Base-by-base conservation (phyloP, 1,140 invertebrate genomes). In the Gryon sp. region DNA sequence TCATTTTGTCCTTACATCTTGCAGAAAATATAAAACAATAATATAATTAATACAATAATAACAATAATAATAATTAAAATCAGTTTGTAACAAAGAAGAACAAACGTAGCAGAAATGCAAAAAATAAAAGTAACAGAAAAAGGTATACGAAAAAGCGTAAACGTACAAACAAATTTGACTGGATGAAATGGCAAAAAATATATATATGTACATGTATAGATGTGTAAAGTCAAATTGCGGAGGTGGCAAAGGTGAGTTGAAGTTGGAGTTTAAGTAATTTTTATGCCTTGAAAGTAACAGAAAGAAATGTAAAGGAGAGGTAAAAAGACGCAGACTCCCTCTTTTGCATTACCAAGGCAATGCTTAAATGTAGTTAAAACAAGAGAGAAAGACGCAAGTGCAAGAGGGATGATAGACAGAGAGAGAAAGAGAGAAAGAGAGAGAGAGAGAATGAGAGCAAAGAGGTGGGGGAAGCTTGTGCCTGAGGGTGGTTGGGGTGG, bases 181-280 rank as follows among this genome's bases (percentile, higher is more conserved):
- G n/a, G n/a, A 4, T 4, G 15, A 50, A n/a, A 22, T 9, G 34
- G 2, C 28, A 16, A 34, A 26, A 30, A 62, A 63, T 52, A 68
- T 60, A 77, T 62, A 72, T 50, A 63, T 72, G 63, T 11, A 30
- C n/a, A n/a, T n/a, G 68, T 3, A 40, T 30, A 26, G 68, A 53
- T 62, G n/a, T n/a, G n/a, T n/a, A n/a, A n/a, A n/a, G n/a, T n/a
- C n/a, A n/a, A n/a, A n/a, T n/a, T n/a, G n/a, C 46, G 68, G 50
- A 57, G 72, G 73, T 66, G 62, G 53, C 52, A 63, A 63, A 55
- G 60, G 72, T 65, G 59, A 69, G 63, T 53, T 24, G 55, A 57
- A 66, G 52, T 59, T 28, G 24, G 65, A 65, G 53, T 60, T 46
- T 60, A 68, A 79, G 81, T 82, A 83, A 83, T 85, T 85, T 85